Evolutionary conservation across 2,797 vertebrate genomes (phyloP).

Genomic region (Myotis findleyi): DNA sequence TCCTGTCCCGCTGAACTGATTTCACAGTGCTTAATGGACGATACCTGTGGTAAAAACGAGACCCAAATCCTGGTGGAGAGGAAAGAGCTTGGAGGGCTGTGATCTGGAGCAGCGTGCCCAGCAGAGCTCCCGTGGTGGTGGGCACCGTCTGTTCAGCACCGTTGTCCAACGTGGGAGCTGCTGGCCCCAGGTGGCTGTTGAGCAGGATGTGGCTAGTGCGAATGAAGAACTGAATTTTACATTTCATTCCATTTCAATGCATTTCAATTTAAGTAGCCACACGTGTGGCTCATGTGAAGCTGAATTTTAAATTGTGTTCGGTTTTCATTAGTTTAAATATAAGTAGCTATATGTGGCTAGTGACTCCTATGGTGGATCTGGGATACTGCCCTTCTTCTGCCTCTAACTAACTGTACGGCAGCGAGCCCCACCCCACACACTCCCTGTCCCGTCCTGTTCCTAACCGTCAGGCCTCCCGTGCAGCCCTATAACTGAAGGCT

Average conservation of each 20-base stretch:
- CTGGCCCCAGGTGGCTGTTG: rapidly evolving
- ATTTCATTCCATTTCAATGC: not conserved
- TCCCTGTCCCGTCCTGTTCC: no score
- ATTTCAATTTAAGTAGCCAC: not conserved
- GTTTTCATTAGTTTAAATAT: not conserved
- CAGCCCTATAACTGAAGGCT: not conserved
- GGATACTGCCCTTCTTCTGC: not conserved
- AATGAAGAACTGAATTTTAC: not conserved
- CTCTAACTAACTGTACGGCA: no score
- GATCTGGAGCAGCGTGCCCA: rapidly evolving
- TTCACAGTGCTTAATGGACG: not conserved
- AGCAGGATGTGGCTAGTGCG: not conserved
- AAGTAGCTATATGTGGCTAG: not conserved
- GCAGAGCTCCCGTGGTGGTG: not conserved
- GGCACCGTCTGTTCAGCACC: not conserved
- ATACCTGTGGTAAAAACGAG: not conserved
- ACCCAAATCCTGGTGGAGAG: not conserved
- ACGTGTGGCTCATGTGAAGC: not conserved
- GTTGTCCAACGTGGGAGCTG: not conserved
- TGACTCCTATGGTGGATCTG: not conserved
- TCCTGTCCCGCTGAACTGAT: not conserved
- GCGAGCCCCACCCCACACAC: not conserved
- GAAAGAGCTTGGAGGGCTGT: not conserved
- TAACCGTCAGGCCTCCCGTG: not conserved
- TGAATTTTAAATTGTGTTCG: not conserved